Conservation (phyloP, 2,888 invertebrate genomes). For the Zygothrica quintamaculata region DNA sequence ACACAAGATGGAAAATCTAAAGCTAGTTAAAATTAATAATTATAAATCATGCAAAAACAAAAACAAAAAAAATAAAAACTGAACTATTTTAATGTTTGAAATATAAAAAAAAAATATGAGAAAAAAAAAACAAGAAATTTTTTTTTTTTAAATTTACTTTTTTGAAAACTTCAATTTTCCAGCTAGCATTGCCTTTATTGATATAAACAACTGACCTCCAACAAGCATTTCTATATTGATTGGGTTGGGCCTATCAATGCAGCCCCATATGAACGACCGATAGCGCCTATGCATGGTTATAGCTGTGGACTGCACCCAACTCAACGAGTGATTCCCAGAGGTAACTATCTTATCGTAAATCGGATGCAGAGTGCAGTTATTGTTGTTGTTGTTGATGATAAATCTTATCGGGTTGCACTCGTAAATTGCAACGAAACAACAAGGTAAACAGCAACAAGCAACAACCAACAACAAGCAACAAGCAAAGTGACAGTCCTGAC, state of each 20-base stretch:
- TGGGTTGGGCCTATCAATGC: conserved; percentile 51
- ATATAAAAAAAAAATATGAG: conserved; percentile 66
- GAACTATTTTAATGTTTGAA: conserved; percentile 81
- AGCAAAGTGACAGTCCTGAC: conserved; percentile 35
- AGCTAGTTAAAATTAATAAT: conserved; percentile 77
- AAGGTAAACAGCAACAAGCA: conserved; percentile 73
- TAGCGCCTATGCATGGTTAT: conserved; percentile 53
- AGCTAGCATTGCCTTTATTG: conserved; percentile 58
- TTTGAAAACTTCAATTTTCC: too few relatives aligned
- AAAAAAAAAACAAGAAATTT: conserved; percentile 34
- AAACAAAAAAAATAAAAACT: conserved; percentile 48
- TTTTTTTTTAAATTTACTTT: conserved; percentile 67
- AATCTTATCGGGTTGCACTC: conserved; percentile 67
- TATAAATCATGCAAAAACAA: conserved; percentile 65
- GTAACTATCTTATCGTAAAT: conserved; percentile 68
- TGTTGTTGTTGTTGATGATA: conserved; percentile 50
- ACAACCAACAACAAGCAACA: too few relatives aligned
- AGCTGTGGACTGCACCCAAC: conserved; percentile 21
- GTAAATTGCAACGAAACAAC: conserved; percentile 77
- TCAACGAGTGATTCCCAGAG: conserved; percentile 54
- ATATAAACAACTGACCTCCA: conserved; percentile 81
- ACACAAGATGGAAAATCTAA: conserved; percentile 71
- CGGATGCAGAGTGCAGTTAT: conserved; percentile 76
- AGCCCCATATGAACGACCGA: conserved; percentile 70
- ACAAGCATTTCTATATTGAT: conserved; percentile 78